phyloP scores from a whole-genome alignment of 2,797 vertebrate genomes.

The Tiaroga cobitis region DNA sequence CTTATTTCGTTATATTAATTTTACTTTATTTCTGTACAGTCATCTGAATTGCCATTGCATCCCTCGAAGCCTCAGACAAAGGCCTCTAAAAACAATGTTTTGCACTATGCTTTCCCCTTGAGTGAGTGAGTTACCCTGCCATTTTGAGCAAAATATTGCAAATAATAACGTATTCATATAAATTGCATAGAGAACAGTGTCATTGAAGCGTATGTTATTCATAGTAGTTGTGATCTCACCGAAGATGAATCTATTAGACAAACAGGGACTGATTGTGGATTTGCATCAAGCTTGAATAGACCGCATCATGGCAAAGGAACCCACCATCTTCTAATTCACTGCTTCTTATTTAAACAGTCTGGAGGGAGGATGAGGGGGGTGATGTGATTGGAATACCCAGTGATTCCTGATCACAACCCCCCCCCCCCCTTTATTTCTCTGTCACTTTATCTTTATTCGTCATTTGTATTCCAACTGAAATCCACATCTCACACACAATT shows the following conservation, averaged over 20 bases:
- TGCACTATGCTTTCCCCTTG: background rate
- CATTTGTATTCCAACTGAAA: conserved; percentile 49
- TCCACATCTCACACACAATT: conserved; percentile 30
- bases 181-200: background rate
- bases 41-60: too few relatives aligned
- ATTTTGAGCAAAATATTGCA: background rate
- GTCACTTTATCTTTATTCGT: conserved; percentile 18
- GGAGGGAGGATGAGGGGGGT: conserved; percentile 45
- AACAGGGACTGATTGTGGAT: conserved; percentile 20
- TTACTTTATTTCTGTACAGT: too few relatives aligned
- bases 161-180: background rate
- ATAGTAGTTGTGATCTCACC: conserved; percentile 14
- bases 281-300: conserved; percentile 41
- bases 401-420: conserved; percentile 23
- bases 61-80: background rate
- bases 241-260: conserved; percentile 29
- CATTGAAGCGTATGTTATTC: background rate
- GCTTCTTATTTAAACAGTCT: conserved; percentile 59
- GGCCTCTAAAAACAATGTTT: background rate
- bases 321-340: conserved; percentile 55
- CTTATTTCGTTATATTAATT: too few relatives aligned
- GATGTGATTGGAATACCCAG: conserved; percentile 53
- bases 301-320: conserved; percentile 37
- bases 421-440: background rate
- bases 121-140: background rate